phyloP scores from a whole-genome alignment of 2,888 invertebrate genomes.

The Hartigia nigra region DNA sequence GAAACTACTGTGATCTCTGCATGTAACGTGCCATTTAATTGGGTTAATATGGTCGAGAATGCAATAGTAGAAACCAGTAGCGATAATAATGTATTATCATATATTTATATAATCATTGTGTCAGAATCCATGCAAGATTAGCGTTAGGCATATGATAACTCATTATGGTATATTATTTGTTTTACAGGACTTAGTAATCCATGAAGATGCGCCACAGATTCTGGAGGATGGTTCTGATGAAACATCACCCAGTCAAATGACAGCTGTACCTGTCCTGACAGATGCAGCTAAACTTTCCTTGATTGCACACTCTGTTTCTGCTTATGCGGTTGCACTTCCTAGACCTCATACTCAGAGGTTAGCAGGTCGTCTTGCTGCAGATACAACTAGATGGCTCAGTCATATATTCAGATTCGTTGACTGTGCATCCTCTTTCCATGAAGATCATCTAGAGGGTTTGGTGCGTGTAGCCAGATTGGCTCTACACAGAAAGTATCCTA shows the following conservation, averaged over 20 bases:
- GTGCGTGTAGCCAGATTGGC: slow-evolving; percentile 85
- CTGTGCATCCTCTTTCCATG: slow-evolving; percentile 87
- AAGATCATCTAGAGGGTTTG: slow-evolving; percentile 88
- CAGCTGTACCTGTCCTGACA: slow-evolving; percentile 60
- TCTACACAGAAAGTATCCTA: slow-evolving; percentile 82
- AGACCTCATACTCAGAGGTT: slow-evolving; percentile 82
- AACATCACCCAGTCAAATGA: slow-evolving; percentile 48
- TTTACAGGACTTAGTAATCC: slow-evolving; percentile 59
- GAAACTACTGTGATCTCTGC: neutral
- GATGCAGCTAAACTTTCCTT: slow-evolving; percentile 73
- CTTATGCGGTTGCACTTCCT: slow-evolving; percentile 87
- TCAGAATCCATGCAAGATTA: neutral
- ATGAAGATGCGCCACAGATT: slow-evolving; percentile 58
- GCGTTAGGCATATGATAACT: neutral
- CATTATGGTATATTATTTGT: neutral
- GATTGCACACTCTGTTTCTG: slow-evolving; percentile 88
- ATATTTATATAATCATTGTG: neutral
- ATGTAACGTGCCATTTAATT: neutral
- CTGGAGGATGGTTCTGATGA: slow-evolving; percentile 72
- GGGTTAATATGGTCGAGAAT: neutral
- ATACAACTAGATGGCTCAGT: slow-evolving; percentile 89
- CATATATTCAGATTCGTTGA: slow-evolving; percentile 84
- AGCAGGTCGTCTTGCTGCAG: slow-evolving; percentile 83
- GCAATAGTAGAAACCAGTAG: neutral
- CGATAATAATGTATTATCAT: neutral